phyloP scores from a whole-genome alignment of 2,888 invertebrate genomes.

The Acleris emargana region DNA sequence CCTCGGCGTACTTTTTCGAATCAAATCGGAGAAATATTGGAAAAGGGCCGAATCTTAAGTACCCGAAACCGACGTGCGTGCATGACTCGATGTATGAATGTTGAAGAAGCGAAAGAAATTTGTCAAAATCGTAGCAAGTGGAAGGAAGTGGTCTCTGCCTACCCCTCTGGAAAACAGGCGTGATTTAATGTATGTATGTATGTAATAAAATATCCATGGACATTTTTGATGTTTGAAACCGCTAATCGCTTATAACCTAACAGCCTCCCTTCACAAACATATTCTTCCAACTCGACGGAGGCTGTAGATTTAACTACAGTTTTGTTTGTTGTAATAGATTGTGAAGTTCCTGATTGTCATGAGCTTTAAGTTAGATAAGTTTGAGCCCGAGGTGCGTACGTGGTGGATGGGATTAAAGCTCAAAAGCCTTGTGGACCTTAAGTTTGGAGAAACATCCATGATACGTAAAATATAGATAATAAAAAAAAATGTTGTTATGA shows the following conservation, averaged over 20 bases:
- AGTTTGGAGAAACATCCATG: not conserved
- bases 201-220: no score
- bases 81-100: no score
- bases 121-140: no score
- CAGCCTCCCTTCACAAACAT: slow-evolving; percentile 24
- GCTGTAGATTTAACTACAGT: slow-evolving; percentile 26
- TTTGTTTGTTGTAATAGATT: slow-evolving; percentile 34
- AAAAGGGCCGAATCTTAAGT: no score
- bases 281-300: slow-evolving; percentile 25
- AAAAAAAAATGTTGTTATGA: no score
- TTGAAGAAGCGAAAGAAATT: no score
- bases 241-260: slow-evolving; percentile 16
- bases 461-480: not conserved
- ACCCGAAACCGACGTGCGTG: no score
- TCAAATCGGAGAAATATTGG: no score
- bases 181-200: no score
- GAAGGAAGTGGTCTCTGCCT: no score
- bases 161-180: no score
- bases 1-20: no score
- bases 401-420: slow-evolving; percentile 9
- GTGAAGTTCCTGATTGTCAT: slow-evolving; percentile 20
- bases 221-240: not conserved
- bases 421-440: not conserved
- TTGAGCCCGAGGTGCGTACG: slow-evolving; percentile 15
- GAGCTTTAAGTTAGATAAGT: slow-evolving; percentile 20